Conservation (phyloP, 2,797 vertebrate species). For the Macropodus opercularis region DNA sequence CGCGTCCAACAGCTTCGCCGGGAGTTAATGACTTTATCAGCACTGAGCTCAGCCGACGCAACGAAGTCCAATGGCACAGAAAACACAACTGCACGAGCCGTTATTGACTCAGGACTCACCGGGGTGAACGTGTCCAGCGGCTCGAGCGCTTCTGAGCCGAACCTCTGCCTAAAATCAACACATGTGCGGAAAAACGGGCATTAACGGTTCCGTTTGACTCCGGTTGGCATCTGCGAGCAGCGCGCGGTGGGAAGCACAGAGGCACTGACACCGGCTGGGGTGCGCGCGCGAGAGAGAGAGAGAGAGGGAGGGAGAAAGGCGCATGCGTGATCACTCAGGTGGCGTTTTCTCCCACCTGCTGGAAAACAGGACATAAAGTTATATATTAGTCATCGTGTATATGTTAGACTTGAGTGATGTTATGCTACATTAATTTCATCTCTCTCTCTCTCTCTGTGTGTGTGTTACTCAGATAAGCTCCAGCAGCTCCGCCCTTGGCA, state of each 20-base stretch:
- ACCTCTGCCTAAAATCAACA: not conserved
- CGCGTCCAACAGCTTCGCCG: no score
- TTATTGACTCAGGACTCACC: not conserved
- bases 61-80: not conserved
- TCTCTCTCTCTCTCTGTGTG: slow-evolving; percentile 14
- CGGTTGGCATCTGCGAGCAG: not conserved
- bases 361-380: not conserved
- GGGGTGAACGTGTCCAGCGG: not conserved
- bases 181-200: not conserved
- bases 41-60: not conserved
- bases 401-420: not conserved
- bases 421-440: not conserved
- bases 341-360: slow-evolving; percentile 23
- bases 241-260: not conserved
- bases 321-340: slow-evolving; percentile 57
- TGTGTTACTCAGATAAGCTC: slow-evolving; percentile 40
- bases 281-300: not conserved
- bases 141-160: not conserved
- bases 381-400: not conserved
- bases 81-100: accelerated
- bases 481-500: slow-evolving; percentile 24
- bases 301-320: slow-evolving; percentile 15
- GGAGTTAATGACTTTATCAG: no score
- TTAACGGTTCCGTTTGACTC: not conserved
- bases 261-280: slow-evolving; percentile 4